Percentiles rank a stretch among this genome's conserved stretches.
Evolutionary conservation across 2,888 invertebrate species (phyloP).

Genomic region (Stenodera caucasica): DNA sequence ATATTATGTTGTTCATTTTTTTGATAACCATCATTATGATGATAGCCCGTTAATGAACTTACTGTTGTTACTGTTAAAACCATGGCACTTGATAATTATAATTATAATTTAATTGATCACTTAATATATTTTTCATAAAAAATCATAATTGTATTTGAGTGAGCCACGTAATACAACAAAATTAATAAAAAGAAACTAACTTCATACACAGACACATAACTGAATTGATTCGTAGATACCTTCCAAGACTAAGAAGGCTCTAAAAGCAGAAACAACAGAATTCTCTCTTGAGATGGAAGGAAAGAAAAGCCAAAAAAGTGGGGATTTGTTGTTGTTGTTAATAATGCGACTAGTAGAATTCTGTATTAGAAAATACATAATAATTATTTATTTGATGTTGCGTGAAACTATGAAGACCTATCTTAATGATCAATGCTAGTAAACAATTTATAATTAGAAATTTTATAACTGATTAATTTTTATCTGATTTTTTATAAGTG

Average conservation of each 20-base stretch:
- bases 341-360: not conserved
- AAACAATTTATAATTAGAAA: too few species aligned
- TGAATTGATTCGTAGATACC: not conserved
- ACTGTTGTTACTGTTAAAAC: conserved; percentile 51
- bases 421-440: not conserved
- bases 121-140: not conserved
- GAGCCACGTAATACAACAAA: not conserved
- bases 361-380: not conserved
- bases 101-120: not conserved
- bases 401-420: conserved; percentile 6
- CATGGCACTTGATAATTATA: conserved; percentile 35
- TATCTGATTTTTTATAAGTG: too few species aligned
- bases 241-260: not conserved
- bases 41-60: conserved; percentile 46
- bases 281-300: not conserved
- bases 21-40: conserved; percentile 39
- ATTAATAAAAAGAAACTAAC: not conserved
- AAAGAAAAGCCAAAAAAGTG: not conserved
- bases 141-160: not conserved
- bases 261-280: not conserved
- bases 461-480: too few species aligned
- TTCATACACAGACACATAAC: not conserved
- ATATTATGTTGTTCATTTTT: conserved; percentile 42
- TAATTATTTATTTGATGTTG: conserved; percentile 6
- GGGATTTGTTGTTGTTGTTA: conserved; percentile 1